Evolutionary conservation across 2,797 vertebrate genomes (phyloP), one percentile per base, ranked within the genome.

Genomic region (Melopsittacus undulatus): DNA sequence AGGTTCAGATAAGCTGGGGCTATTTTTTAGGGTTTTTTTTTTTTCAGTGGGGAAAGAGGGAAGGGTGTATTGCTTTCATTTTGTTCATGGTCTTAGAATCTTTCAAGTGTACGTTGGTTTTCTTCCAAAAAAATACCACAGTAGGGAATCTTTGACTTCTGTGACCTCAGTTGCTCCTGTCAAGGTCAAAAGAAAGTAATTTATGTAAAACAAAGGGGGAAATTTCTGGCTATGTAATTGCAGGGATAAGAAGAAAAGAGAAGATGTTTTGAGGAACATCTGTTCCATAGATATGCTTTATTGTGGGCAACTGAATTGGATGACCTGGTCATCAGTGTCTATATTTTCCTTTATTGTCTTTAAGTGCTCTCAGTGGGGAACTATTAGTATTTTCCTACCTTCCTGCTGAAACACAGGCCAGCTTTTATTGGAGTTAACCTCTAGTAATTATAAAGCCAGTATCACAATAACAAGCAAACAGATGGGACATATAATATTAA

Each of bases 401-500:
- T 89, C 56, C 48, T 90, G 61, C 48, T 45, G 85, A 68, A 84
- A 80, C 46, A 66, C 34, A 23, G 46, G 30, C 42, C 64, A 88
- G 34, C 3, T 20, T 82, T 68, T 83, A 68, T 45, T 85, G 22
- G 75, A 70, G 10, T 34, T 93, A 80, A 77, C 68, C 61, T 91
- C 68, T 93, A 45, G 72, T 78, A 93, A 68, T 83, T 85, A 69
- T 42, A 51, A 83, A 89, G 42, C 64, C 7, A 94, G 49, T 52
- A 64, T 74, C 34, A 68, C 45, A 80, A 48, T 83, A 89, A 75
- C 61, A 94, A 83, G 49, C 56, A 87, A 86, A 74, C 89, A 92
- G 84, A 87, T 91, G 82, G 62, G 68, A 78, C 18, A 29, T 85
- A 85, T 29, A 87, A 64, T 93, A 75, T 68, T 94, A 49, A 94